Base-by-base conservation (phyloP, 37 sponge, comb jelly and placozoan genomes). In the Dysidea cf. avara region DNA sequence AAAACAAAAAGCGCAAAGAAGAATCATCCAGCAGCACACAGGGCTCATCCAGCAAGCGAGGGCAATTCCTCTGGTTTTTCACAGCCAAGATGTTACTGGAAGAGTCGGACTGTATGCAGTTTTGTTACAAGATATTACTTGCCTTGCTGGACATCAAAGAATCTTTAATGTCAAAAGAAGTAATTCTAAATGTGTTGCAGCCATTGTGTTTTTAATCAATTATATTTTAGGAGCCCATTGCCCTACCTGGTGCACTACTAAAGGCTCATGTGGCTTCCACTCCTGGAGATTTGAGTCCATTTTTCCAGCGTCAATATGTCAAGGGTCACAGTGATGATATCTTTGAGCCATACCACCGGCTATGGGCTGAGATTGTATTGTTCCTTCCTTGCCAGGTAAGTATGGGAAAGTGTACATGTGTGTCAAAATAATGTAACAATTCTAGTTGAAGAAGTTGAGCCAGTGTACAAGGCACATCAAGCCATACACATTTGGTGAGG, bases 271-370 rank as follows among this genome's bases (percentile, higher is more conserved):
- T 66, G 20, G 54, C 37, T 38, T 53, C 65, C 31, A 60, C 76
- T 9, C 53, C 78, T 12, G 50, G 82, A 14, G 96, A 95, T 62
- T 40, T 92, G 63, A 34, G 66, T 20, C 96, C 96, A 26, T 95
- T 95, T 83, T 92, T 95, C 75, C 76, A 86, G 64, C 53, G 74
- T 35, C 86, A 85, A 25, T 88, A 77, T 61, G 82, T 85, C 46
- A 87, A 79, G 73, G 76, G 69, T 16, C 84, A 92, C 61, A 47
- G 72, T 0, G 54, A 33, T 50, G 90, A 93, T 69, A 61, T 93
- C 21, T 85, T 93, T 43, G 64, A 36, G 39, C 61, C 75, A 3
- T 93, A 81, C 77, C 75, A 79, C 46, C 59, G 62, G 4, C 82
- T 85, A 21, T 64, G 89, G 31, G 80, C 90, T 1, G 94, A 93